Percentiles rank a stretch among this genome's conserved stretches.
Conservation (phyloP, 1,140 invertebrate species). For the Drosophila pachea region DNA sequence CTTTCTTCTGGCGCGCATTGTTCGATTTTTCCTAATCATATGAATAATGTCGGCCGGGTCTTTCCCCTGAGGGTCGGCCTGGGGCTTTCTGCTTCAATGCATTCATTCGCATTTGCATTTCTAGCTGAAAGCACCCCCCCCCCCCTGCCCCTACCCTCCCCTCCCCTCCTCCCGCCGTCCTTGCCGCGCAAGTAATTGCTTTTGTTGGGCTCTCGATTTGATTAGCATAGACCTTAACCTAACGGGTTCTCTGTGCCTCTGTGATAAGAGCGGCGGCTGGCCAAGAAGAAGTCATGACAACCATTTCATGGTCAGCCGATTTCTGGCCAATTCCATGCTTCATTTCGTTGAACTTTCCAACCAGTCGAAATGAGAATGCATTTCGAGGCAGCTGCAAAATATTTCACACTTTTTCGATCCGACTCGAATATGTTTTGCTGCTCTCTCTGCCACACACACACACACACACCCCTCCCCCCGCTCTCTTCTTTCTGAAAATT, state of each 20-base stretch:
- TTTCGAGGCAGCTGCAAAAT: conserved; percentile 25
- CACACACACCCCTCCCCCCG: not conserved
- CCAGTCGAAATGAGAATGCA: conserved; percentile 7
- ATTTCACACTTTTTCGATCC: conserved; percentile 34
- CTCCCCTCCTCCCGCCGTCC: conserved; percentile 36
- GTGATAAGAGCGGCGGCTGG: conserved; percentile 4
- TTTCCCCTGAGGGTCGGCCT: conserved; percentile 21
- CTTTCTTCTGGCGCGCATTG: conserved; percentile 52
- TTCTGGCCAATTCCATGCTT: conserved; percentile 28
- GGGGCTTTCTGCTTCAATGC: conserved; percentile 66
- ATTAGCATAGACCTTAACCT: conserved; percentile 22
- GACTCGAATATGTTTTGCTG: conserved; percentile 20
- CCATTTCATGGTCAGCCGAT: conserved; percentile 39
- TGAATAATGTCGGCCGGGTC: conserved; percentile 47
- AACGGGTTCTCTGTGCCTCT: conserved; percentile 14
- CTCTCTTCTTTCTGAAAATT: conserved; percentile 46
- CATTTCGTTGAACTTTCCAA: conserved; percentile 26
- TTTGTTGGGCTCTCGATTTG: conserved; percentile 5
- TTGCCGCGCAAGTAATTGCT: conserved; percentile 39
- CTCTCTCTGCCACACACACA: no score
- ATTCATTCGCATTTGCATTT: conserved; percentile 73
- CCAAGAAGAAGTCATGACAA: conserved; percentile 7
- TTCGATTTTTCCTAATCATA: conserved; percentile 77
- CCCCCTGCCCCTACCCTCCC: no score
- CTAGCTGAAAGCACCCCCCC: no score